Conservation (phyloP, 1,140 invertebrate species). For the Drosophila triauraria region DNA sequence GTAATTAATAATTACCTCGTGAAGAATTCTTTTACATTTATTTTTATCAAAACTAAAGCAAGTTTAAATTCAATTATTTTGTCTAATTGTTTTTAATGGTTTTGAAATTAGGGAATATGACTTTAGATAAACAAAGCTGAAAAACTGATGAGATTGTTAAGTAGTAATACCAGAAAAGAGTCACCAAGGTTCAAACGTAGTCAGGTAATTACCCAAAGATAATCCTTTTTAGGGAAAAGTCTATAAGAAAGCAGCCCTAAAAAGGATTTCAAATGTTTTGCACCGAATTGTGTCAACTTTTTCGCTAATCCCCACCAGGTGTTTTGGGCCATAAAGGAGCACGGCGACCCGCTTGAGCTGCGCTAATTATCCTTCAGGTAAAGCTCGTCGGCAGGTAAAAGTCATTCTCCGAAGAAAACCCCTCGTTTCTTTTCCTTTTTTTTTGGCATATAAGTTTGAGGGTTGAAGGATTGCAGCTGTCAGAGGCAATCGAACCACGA, state of each 20-base stretch:
- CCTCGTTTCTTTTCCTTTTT: neutral
- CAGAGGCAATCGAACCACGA: constrained; percentile 45
- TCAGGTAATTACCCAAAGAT: constrained; percentile 1
- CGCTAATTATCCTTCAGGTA: constrained; percentile 23
- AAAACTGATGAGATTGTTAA: neutral
- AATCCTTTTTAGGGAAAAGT: neutral
- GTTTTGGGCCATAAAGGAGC: constrained; percentile 28
- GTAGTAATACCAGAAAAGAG: neutral
- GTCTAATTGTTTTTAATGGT: too few species aligned
- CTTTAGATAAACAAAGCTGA: neutral
- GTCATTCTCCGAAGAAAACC: neutral
- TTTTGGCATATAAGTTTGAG: constrained; percentile 44
- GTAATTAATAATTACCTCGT: neutral
- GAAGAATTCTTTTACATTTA: neutral
- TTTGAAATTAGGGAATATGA: neutral
- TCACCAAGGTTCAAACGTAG: neutral
- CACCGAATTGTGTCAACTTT: constrained; percentile 18
- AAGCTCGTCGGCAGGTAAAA: constrained; percentile 29
- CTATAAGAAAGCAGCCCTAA: constrained; percentile 18
- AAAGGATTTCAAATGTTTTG: constrained; percentile 3
- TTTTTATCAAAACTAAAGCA: neutral
- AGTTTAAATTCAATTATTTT: neutral
- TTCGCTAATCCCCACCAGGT: constrained; percentile 51
- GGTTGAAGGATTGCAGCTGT: constrained; percentile 44
- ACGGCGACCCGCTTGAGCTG: constrained; percentile 1